A percentile compares a stretch with the other conserved stretches of the same genome.
These are phyloP conservation scores for Apotomis betuletana DNA, from an alignment of 2,888 invertebrate species.

Conservation along the genomic window DNA sequence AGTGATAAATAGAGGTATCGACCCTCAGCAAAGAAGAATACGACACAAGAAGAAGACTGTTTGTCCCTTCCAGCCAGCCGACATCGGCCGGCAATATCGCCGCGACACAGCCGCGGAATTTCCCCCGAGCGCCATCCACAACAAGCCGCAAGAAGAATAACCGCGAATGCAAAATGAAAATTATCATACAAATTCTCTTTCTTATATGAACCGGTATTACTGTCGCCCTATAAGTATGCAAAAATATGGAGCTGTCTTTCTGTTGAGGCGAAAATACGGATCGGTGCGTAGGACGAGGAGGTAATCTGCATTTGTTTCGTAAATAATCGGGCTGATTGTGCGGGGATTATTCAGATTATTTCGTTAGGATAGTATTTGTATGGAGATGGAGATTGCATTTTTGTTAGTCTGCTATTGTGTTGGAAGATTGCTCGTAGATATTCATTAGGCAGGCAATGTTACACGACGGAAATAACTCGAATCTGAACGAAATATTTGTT, in stretches of 20 bases:
- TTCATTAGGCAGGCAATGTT: slow-evolving; percentile 1
- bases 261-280: slow-evolving; percentile 52
- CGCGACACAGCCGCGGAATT: slow-evolving; percentile 74
- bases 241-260: slow-evolving; percentile 76
- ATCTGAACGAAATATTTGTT: neutral
- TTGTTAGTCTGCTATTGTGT: slow-evolving; percentile 5
- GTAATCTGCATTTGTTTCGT: slow-evolving; percentile 69
- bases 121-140: slow-evolving; percentile 80
- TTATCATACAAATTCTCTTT: slow-evolving; percentile 82
- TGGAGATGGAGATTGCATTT: slow-evolving; percentile 34
- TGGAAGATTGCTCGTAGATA: slow-evolving; percentile 6
- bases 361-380: slow-evolving; percentile 43
- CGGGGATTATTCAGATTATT: slow-evolving; percentile 51
- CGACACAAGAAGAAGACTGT: too few relatives aligned
- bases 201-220: slow-evolving; percentile 76
- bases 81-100: slow-evolving; percentile 57
- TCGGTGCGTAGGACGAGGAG: slow-evolving; percentile 61
- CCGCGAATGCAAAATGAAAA: slow-evolving; percentile 82
- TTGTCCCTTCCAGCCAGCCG: slow-evolving; percentile 44
- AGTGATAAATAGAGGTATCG: too few relatives aligned
- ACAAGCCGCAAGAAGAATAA: slow-evolving; percentile 76
- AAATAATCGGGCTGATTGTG: slow-evolving; percentile 59
- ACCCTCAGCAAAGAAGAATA: neutral
- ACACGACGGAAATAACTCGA: too few relatives aligned
- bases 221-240: slow-evolving; percentile 76